Evolutionary conservation across 2,113 vertebrate genomes (phyloP), one percentile per base, ranked within the genome.

Genomic region (Plotosus lineatus): DNA sequence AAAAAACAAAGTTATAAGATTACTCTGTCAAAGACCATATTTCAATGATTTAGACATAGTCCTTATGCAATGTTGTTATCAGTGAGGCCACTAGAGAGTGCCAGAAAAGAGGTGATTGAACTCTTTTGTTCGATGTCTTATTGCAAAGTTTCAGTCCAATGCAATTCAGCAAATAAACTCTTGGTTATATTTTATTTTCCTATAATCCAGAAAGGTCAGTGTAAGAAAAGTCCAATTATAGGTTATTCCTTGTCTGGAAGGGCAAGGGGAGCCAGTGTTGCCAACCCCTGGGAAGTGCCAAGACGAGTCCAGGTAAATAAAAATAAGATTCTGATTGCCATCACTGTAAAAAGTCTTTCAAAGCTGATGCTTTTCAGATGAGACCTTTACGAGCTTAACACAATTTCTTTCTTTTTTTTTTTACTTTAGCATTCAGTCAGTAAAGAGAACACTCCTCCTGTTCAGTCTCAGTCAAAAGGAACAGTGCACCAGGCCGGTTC

Each of bases 371-470:
- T 28, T 44, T 28, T 44, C 46, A 60, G 3, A 42, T 58, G 7
- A 58, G 14, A 7, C 55, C n/a, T 10, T 76, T 76, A 51, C 46
- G 40, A 8, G 51, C 10, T 4, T 6, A 46, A 14, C 14, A 36
- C 73, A 36, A 1, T 50, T 46, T 40, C 33, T 42, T n/a, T 66
- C 46, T 75, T 61, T 42, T 73, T n/a, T 36, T 17, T 42, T 26
- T 55, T n/a, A n/a, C n/a, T 42, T 55, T 82, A 91, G 88, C 48
- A 36, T 65, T 55, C 31, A 26, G 82, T 68, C n/a, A 85, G 63
- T 82, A 92, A 91, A 60, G 90, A 92, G 83, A 85, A 87, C 55
- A 78, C 10, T 55, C 80, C 88, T 56, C 87, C 89, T 42, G 44
- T 63, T 15, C 58, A 17, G 0, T 5, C 42, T 63, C 89, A 63